These are phyloP conservation scores for Muntiacus reevesi DNA, from an alignment of 2,113 vertebrate species.

Conservation along the genomic window DNA sequence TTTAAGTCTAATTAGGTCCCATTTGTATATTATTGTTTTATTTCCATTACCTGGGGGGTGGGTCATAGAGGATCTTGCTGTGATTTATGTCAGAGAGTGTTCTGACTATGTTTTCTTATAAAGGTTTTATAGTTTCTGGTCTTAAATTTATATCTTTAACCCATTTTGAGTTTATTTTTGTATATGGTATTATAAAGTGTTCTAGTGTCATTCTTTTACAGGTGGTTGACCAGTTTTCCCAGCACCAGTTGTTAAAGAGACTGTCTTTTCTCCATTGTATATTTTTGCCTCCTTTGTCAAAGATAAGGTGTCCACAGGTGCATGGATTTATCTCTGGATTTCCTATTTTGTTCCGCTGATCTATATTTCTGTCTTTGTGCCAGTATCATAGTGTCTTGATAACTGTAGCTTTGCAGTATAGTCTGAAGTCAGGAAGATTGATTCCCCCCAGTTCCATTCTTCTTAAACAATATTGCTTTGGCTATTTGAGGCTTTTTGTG, in stretches of 20 bases:
- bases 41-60: not conserved
- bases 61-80: not conserved
- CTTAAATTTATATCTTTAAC: not conserved
- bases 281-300: not conserved
- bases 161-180: not conserved
- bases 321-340: not conserved
- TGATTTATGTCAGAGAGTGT: not conserved
- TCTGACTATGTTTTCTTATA: not conserved
- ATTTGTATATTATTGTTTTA: not conserved
- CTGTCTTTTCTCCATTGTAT: not conserved
- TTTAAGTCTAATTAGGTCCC: not conserved
- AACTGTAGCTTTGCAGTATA: not conserved
- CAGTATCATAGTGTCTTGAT: not conserved
- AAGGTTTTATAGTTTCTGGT: not conserved
- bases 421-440: not conserved
- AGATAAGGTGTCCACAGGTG: not conserved
- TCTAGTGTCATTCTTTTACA: not conserved
- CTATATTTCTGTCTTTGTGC: not conserved
- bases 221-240: not conserved
- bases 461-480: not conserved
- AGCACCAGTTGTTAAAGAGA: not conserved
- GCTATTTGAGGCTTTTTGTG: not conserved
- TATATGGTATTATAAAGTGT: not conserved
- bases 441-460: not conserved
- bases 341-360: not conserved